Evolutionary conservation across 2,888 invertebrate species (phyloP), one percentile per base, ranked within the genome.

Genomic region (Ormyrus labotus): DNA sequence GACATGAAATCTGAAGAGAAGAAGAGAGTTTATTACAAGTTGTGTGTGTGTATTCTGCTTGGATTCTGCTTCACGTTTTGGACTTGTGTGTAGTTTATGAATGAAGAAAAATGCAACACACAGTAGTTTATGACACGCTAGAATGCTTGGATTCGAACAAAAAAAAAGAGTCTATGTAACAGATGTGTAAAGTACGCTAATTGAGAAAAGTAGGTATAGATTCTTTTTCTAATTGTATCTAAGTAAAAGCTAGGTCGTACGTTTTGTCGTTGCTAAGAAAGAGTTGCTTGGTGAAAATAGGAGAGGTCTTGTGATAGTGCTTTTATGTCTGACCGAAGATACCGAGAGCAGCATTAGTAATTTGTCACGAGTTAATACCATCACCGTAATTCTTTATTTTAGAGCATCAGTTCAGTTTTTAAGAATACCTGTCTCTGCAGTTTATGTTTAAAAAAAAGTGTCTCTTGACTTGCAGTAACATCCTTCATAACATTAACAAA

Each of bases 1-100:
- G 96, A 95, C 91, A 95, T 94, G 91, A 95, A 94, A 93, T 96
- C 96, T 95, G 92, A 65, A 53, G 63, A 73, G 9, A 47, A 78
- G 67, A 81, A 81, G 13, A 61, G 51, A n/a, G 51, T 53, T 19
- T 19, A 19, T 19, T 19, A 19, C 19, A 19, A 1, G 19, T 19
- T 19, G 19, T 19, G 19, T 1, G 19, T 19, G 19, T 19, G 19
- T 1, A 19, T 19, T 19, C 19, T 19, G 19, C 19, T 1, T 1
- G 19, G 19, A 19, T 19, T 13, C 13, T 13, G 13, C 13, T 13
- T 13, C 13, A 19, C 19, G 2, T 19, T 19, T 19, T 60, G 48
- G 45, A 67, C 45, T 60, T n/a, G 55, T 70, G 55, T 71, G 75
- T 65, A 61, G 65, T 61, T 61, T 67, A 19, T 72, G 11, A 69